Evolutionary conservation across 2,888 invertebrate species (phyloP).

Genomic region (Rhimphoctona megacephalus): DNA sequence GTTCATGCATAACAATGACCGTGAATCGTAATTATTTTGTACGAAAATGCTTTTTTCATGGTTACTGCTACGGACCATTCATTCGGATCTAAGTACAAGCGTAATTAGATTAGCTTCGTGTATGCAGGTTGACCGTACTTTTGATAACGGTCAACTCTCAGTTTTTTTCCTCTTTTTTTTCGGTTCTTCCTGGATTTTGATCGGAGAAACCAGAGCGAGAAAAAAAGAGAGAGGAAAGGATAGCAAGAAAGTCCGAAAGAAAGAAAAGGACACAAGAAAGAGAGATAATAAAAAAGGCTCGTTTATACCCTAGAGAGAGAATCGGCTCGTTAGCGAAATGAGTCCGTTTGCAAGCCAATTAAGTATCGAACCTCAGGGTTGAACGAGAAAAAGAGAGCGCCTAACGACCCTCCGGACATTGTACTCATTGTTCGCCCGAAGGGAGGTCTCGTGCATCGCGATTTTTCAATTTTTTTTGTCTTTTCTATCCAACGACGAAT

Average conservation of each 20-base stretch:
- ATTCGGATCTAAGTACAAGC: background rate
- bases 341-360: constrained; percentile 74
- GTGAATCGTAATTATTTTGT: background rate
- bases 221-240: constrained; percentile 11
- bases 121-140: constrained; percentile 36
- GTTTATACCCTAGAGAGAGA: constrained; percentile 70
- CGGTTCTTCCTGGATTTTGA: constrained; percentile 40
- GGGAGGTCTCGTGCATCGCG: constrained; percentile 59
- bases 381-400: constrained; percentile 59
- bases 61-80: background rate
- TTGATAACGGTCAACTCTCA: constrained; percentile 40
- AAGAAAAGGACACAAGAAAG: constrained; percentile 23
- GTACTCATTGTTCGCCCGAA: constrained; percentile 72
- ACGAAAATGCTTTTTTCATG: background rate
- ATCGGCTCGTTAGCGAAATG: constrained; percentile 74
- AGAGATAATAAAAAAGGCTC: constrained; percentile 57
- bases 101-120: constrained; percentile 46
- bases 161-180: constrained; percentile 9
- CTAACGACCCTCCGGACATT: constrained; percentile 73
- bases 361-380: constrained; percentile 72
- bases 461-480: constrained; percentile 49
- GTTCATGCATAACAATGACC: background rate
- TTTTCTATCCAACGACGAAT: constrained; percentile 46
- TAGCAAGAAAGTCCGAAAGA: background rate
- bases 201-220: constrained; percentile 27